phyloP scores from a whole-genome alignment of 2,888 invertebrate genomes.

The Tridacna crocea region DNA sequence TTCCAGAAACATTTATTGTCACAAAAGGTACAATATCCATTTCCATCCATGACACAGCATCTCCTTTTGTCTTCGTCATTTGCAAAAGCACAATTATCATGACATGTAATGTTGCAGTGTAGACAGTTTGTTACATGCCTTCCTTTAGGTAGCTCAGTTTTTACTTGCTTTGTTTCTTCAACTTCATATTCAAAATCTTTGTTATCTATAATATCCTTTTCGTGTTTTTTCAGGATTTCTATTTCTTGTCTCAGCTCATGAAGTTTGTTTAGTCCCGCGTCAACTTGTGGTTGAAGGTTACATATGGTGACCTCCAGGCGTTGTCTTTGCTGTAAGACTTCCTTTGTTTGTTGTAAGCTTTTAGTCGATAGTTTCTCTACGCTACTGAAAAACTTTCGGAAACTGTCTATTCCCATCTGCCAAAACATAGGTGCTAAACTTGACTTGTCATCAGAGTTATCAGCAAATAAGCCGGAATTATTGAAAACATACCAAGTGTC shows the following conservation, averaged over 20 bases:
- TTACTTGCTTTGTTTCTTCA: conserved; percentile 36
- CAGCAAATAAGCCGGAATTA: conserved; percentile 62
- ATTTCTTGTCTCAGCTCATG: conserved; percentile 42
- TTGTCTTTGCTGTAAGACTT: conserved; percentile 59
- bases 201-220: conserved; percentile 48
- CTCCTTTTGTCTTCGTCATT: conserved; percentile 41
- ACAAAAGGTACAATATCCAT: conserved; percentile 48
- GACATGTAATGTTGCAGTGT: conserved; percentile 52
- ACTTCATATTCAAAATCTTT: conserved; percentile 53
- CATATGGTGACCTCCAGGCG: conserved; percentile 52
- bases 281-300: conserved; percentile 41
- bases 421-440: conserved; percentile 54
- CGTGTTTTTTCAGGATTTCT: conserved; percentile 33
- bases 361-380: conserved; percentile 48
- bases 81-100: conserved; percentile 39
- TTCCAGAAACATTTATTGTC: conserved; percentile 45
- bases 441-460: conserved; percentile 36
- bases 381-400: conserved; percentile 52
- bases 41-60: conserved; percentile 50
- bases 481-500: conserved; percentile 55
- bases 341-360: conserved; percentile 60
- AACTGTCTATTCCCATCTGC: conserved; percentile 60
- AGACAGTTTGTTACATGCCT: conserved; percentile 56
- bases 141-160: conserved; percentile 41
- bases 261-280: conserved; percentile 41